Conservation (phyloP, 2,797 vertebrate species). For the Spheniscus humboldti region DNA sequence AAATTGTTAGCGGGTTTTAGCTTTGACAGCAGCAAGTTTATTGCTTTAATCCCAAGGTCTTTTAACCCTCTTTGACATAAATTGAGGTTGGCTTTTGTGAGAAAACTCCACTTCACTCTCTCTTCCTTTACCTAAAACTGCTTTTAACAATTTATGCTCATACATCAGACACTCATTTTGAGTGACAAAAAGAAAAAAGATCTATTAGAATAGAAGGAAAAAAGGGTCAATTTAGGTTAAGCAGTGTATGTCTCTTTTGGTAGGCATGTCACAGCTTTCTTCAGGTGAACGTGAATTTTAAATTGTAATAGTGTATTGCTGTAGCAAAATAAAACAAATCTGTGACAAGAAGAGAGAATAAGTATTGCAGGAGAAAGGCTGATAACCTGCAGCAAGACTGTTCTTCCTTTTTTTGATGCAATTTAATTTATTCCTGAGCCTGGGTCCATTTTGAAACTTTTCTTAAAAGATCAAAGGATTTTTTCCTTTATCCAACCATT, state of each 20-base stretch:
- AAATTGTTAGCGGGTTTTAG: conserved; percentile 93
- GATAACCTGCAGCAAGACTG: conserved; percentile 17
- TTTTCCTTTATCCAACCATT: conserved; percentile 23
- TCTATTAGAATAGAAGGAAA: conserved; percentile 74
- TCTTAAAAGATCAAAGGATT: conserved; percentile 56
- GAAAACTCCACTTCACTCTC: conserved; percentile 80
- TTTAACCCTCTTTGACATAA: conserved; percentile 97
- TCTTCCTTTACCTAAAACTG: conserved; percentile 88
- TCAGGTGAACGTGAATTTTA: conserved; percentile 55
- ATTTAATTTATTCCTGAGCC: conserved; percentile 21
- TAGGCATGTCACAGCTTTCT: conserved; percentile 53
- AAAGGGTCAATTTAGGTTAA: conserved; percentile 76
- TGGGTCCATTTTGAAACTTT: conserved; percentile 30
- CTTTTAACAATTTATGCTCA: conserved; percentile 85
- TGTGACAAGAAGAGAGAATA: conserved; percentile 31
- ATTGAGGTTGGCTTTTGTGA: conserved; percentile 95
- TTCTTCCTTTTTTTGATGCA: neutral
- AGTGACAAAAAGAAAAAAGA: conserved; percentile 81
- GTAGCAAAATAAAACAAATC: conserved; percentile 48
- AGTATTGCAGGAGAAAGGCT: conserved; percentile 15
- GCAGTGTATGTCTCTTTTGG: conserved; percentile 67
- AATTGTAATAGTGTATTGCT: conserved; percentile 31
- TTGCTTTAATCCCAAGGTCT: conserved; percentile 96
- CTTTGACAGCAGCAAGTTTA: conserved; percentile 97
- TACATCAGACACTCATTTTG: conserved; percentile 82